Evolutionary conservation across 1,140 invertebrate genomes (phyloP), one percentile per base, ranked within the genome.

Genomic region (Alviniconcha marisindica): DNA sequence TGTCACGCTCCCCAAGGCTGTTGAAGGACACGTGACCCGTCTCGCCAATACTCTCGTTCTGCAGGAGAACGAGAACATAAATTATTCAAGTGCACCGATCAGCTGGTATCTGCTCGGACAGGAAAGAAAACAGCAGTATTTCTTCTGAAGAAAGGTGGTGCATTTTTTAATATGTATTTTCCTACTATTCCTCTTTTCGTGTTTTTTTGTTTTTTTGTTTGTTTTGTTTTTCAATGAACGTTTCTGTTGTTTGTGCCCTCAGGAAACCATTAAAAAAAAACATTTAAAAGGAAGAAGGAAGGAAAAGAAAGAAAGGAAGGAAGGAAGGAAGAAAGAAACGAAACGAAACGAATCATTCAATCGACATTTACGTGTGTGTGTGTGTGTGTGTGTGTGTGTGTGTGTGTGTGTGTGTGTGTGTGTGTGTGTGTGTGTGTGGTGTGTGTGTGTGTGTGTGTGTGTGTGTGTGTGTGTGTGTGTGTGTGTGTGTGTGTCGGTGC

Each of bases 1-100:
- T 91, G 33, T 71, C 71, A 74, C 90, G 77, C 38, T 87, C 83
- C 2, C 90, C 90, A 12, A 84, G 5, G 15, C 77, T 28, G 73
- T 88, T 85, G 80, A 91, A 89, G 36, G 87, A 73, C 36, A 91
- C 80, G 51, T 83, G 36, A 2, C 90, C 90, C 24, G 89, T 89
- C 21, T 80, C n/a, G 15, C n/a, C n/a, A n/a, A n/a, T n/a, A n/a
- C n/a, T n/a, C n/a, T n/a, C n/a, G n/a, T n/a, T n/a, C n/a, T n/a
- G n/a, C n/a, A n/a, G n/a, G n/a, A n/a, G n/a, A n/a, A n/a, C n/a
- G n/a, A n/a, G n/a, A n/a, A n/a, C n/a, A n/a, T n/a, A n/a, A n/a
- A n/a, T n/a, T n/a, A n/a, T n/a, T n/a, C n/a, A n/a, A n/a, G n/a
- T n/a, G n/a, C n/a, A n/a, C n/a, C n/a, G n/a, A n/a, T n/a, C n/a